These are phyloP conservation scores for Rhagoletis zephyria DNA, from an alignment of 1,140 invertebrate genomes.

Conservation along the genomic window DNA sequence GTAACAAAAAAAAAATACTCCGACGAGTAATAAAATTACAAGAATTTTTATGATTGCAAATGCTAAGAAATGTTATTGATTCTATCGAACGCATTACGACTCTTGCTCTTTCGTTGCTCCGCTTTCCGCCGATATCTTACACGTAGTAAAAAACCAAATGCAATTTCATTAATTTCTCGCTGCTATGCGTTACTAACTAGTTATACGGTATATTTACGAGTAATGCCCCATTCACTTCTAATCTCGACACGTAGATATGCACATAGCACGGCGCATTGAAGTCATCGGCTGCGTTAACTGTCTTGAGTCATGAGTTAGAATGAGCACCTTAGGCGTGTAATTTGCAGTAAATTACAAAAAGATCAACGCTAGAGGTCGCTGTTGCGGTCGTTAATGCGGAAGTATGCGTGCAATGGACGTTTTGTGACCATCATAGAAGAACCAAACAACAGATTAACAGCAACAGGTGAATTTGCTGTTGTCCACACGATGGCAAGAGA, in stretches of 20 bases:
- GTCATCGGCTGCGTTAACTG: slow-evolving; percentile 6
- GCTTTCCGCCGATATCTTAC: not conserved
- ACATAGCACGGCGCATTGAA: not conserved
- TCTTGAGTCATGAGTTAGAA: not conserved
- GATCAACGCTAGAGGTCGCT: slow-evolving; percentile 44
- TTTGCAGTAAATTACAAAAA: slow-evolving; percentile 48
- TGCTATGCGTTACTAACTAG: slow-evolving; percentile 24
- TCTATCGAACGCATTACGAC: not conserved
- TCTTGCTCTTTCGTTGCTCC: not conserved
- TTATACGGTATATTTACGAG: slow-evolving; percentile 40
- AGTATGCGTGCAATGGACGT: slow-evolving; percentile 5
- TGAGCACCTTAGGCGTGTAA: slow-evolving; percentile 9
- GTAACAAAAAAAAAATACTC: not conserved
- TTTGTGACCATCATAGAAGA: not conserved
- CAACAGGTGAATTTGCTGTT: not conserved
- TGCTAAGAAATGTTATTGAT: not conserved
- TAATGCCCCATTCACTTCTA: slow-evolving; percentile 12
- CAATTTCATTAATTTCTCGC: not conserved
- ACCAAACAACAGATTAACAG: not conserved
- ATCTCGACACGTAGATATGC: not conserved
- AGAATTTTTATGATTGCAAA: not conserved
- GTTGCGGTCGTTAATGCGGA: slow-evolving; percentile 19
- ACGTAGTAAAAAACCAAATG: not conserved
- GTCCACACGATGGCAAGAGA: not conserved
- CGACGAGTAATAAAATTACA: not conserved